Evolutionary conservation across 92 coral and sea anemone genomes (phyloP).

Genomic region (Scolanthus callimorphus): DNA sequence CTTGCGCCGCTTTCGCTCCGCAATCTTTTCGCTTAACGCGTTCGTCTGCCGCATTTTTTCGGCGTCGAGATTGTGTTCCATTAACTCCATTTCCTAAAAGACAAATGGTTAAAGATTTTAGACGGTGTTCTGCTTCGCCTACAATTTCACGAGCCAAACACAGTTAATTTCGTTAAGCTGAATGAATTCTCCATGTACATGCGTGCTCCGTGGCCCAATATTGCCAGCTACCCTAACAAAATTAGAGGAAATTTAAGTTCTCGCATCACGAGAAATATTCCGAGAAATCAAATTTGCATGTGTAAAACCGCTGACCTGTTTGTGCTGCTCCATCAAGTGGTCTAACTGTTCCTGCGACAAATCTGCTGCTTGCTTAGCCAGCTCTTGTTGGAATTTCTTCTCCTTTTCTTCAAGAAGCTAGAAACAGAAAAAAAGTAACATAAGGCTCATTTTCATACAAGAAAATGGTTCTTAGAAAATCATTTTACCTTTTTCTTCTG

Average conservation of each 20-base stretch:
- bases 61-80: conserved; percentile 83
- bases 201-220: too few species aligned
- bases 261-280: too few species aligned
- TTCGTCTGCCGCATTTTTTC: conserved; percentile 82
- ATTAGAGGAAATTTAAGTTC: too few species aligned
- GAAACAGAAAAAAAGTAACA: neutral
- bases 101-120: too few species aligned
- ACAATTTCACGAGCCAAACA: too few species aligned
- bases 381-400: conserved; percentile 71
- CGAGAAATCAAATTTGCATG: too few species aligned
- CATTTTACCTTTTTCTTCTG: conserved; percentile 81
- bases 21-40: conserved; percentile 80
- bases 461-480: neutral
- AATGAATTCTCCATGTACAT: too few species aligned
- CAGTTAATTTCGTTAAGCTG: too few species aligned
- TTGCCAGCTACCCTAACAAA: too few species aligned
- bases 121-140: too few species aligned
- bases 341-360: conserved; percentile 84
- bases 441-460: neutral
- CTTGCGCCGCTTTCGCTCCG: conserved; percentile 68
- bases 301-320: too few species aligned
- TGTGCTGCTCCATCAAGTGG: conserved; percentile 78
- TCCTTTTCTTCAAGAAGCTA: conserved; percentile 84
- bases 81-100: conserved; percentile 77
- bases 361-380: conserved; percentile 52